Evolutionary conservation across 2,113 vertebrate genomes (phyloP).

Genomic region (Xiphophorus couchianus): DNA sequence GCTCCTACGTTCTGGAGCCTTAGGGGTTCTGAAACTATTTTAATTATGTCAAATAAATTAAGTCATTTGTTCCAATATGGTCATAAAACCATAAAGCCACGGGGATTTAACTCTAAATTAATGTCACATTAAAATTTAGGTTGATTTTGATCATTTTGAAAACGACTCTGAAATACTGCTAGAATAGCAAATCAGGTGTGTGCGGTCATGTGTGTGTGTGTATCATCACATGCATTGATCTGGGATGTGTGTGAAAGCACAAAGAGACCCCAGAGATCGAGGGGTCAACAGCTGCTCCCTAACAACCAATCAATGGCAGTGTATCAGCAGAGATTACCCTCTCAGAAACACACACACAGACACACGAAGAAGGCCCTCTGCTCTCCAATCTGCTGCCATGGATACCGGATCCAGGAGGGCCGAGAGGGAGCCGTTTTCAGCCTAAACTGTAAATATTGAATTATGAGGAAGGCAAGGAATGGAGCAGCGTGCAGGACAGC

Average conservation of each 20-base stretch:
- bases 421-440: conserved; percentile 78
- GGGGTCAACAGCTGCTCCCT: conserved; percentile 81
- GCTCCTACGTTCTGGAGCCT: not conserved
- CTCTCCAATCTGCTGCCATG: conserved; percentile 76
- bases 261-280: conserved; percentile 77
- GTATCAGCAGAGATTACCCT: conserved; percentile 75
- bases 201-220: conserved; percentile 17
- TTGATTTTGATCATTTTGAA: conserved; percentile 16
- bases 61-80: not conserved
- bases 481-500: conserved; percentile 62
- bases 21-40: not conserved
- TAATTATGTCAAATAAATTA: not conserved
- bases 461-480: conserved; percentile 67
- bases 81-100: conserved; percentile 1
- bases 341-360: conserved; percentile 38
- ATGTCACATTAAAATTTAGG: conserved; percentile 6
- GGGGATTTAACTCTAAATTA: not conserved
- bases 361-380: conserved; percentile 63
- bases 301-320: conserved; percentile 79
- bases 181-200: conserved; percentile 21
- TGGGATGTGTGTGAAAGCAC: conserved; percentile 73
- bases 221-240: conserved; percentile 60
- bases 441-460: conserved; percentile 81
- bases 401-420: conserved; percentile 76
- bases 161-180: conserved; percentile 17